Conservation (phyloP, 2,797 vertebrate genomes). For the Champsocephalus gunnari region DNA sequence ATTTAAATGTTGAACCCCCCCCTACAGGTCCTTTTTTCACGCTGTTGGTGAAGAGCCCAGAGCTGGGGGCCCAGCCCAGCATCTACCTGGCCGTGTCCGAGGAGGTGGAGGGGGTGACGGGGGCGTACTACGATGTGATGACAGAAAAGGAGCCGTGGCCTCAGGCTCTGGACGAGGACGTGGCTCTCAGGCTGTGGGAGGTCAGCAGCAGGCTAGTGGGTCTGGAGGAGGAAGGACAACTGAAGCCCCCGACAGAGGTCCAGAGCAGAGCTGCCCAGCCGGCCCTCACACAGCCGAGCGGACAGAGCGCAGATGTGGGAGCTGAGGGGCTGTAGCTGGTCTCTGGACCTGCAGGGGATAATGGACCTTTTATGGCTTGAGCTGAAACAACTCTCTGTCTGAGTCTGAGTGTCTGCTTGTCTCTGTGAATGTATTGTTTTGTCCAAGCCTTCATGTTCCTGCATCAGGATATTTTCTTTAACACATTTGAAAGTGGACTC, state of each 20-base stretch:
- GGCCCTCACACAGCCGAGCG: slow-evolving; percentile 16
- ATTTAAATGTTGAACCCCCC: neutral
- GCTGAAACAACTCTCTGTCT: slow-evolving; percentile 32
- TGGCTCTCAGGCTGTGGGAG: slow-evolving; percentile 86
- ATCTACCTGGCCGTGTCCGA: slow-evolving; percentile 87
- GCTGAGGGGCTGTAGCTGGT: slow-evolving; percentile 39
- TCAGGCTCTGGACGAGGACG: slow-evolving; percentile 85
- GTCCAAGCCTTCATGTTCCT: slow-evolving; percentile 41
- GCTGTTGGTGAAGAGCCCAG: slow-evolving; percentile 87
- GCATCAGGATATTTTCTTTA: slow-evolving; percentile 51
- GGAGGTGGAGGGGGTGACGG: slow-evolving; percentile 86
- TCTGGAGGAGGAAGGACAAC: slow-evolving; percentile 69
- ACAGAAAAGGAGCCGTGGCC: slow-evolving; percentile 86
- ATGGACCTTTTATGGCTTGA: slow-evolving; percentile 36
- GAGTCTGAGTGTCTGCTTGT: slow-evolving; percentile 31
- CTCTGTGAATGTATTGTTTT: slow-evolving; percentile 22
- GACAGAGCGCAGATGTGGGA: slow-evolving; percentile 46
- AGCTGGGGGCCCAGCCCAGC: slow-evolving; percentile 87
- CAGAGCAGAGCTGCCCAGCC: slow-evolving; percentile 40
- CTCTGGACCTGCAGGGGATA: slow-evolving; percentile 19
- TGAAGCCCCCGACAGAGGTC: slow-evolving; percentile 33
- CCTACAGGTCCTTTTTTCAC: slow-evolving; percentile 88
- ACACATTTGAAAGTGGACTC: slow-evolving; percentile 4
- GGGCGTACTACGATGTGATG: slow-evolving; percentile 88
- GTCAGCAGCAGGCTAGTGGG: slow-evolving; percentile 86